A percentile compares a stretch with the other conserved stretches of the same genome.
phyloP scores from a whole-genome alignment of 2,797 vertebrate species.

The Leptatherina wallacei region DNA sequence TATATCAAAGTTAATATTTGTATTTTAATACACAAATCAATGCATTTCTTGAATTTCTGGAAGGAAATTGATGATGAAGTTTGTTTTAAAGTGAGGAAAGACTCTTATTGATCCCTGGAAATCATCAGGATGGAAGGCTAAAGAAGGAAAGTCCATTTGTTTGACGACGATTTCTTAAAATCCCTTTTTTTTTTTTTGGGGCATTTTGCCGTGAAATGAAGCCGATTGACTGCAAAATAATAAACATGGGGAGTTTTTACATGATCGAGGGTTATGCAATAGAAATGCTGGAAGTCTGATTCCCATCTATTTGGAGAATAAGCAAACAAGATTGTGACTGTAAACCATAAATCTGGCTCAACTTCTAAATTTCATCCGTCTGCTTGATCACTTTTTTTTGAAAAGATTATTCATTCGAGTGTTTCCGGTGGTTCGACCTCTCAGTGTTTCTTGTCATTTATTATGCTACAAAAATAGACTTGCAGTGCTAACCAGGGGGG shows the following conservation, averaged over 20 bases:
- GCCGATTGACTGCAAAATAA: background rate
- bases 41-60: background rate
- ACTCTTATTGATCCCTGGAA: background rate
- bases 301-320: background rate
- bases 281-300: background rate
- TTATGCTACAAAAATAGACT: background rate
- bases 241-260: background rate
- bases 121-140: background rate
- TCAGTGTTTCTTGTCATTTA: background rate
- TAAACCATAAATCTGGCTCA: background rate
- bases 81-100: background rate
- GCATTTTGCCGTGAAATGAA: background rate
- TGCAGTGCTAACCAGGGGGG: background rate
- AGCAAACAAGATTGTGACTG: background rate
- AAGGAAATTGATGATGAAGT: background rate
- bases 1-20: background rate
- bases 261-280: background rate
- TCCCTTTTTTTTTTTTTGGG: background rate
- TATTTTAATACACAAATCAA: background rate
- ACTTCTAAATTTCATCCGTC: background rate
- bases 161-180: too few relatives aligned
- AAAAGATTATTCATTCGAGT: background rate
- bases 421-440: background rate
- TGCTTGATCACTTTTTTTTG: background rate
- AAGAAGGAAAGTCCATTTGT: background rate